Evolutionary conservation across 1,140 invertebrate genomes (phyloP).

Genomic region (Theocolax elegans): DNA sequence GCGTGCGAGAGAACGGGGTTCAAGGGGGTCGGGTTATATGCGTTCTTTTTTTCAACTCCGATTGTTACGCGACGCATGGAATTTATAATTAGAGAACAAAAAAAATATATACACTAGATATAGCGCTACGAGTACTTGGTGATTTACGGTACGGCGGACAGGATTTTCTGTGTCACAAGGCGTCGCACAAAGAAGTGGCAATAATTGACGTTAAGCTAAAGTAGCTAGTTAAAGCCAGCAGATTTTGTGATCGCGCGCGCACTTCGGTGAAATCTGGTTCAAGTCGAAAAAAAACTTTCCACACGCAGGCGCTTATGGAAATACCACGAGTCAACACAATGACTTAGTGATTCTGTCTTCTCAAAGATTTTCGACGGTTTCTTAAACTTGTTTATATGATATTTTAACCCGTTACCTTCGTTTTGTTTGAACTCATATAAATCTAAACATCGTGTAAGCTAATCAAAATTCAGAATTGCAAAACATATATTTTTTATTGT

Average conservation of each 20-base stretch:
- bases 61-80: slow-evolving; percentile 21
- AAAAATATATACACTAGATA: slow-evolving; percentile 34
- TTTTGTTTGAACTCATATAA: slow-evolving; percentile 6
- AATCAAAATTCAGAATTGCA: slow-evolving; percentile 15
- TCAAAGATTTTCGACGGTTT: slow-evolving; percentile 27
- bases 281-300: slow-evolving; percentile 29
- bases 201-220: slow-evolving; percentile 23
- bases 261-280: slow-evolving; percentile 27
- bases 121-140: too few species aligned
- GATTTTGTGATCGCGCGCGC: background rate
- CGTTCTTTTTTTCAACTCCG: slow-evolving; percentile 22
- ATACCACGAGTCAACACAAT: slow-evolving; percentile 23
- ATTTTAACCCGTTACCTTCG: background rate
- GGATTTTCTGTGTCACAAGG: slow-evolving; percentile 4
- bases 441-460: background rate
- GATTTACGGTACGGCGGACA: slow-evolving; percentile 16
- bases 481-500: slow-evolving; percentile 5
- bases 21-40: slow-evolving; percentile 44
- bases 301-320: slow-evolving; percentile 8
- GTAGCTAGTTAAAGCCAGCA: slow-evolving; percentile 17
- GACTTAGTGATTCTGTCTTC: slow-evolving; percentile 26
- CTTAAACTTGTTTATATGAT: slow-evolving; percentile 26
- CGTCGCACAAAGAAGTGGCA: slow-evolving; percentile 5
- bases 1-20: slow-evolving; percentile 37
- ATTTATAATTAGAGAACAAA: slow-evolving; percentile 44